These are phyloP conservation scores for Condylura cristata DNA, from an alignment of 2,113 vertebrate species.

Conservation along the genomic window DNA sequence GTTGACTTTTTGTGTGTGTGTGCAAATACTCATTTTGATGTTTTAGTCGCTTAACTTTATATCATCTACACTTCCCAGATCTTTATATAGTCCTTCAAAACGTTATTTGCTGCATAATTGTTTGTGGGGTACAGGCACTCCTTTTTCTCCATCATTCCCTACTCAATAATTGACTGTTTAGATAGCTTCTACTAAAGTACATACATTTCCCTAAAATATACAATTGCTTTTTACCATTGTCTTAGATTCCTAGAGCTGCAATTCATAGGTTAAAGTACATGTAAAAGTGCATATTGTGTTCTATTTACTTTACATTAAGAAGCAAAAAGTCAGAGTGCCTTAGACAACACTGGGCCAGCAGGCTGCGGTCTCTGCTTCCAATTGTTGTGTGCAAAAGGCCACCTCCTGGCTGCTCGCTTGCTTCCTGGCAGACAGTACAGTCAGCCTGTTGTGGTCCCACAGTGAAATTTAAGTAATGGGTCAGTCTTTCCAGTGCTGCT, in stretches of 20 bases:
- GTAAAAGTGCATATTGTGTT: neutral
- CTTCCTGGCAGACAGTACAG: conserved; percentile 63
- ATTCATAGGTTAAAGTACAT: conserved; percentile 39
- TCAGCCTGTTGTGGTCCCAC: conserved; percentile 69
- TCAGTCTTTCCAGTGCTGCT: conserved; percentile 70
- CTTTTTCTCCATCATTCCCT: neutral
- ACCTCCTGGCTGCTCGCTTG: neutral
- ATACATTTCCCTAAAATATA: conserved; percentile 6
- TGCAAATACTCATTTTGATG: neutral
- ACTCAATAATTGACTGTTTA: conserved; percentile 5
- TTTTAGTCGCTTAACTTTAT: neutral
- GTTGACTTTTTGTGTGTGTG: neutral
- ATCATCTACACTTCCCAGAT: neutral
- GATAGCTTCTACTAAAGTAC: neutral
- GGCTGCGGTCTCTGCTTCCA: neutral
- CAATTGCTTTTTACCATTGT: neutral
- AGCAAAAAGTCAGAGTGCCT: neutral
- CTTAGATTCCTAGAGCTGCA: conserved; percentile 8
- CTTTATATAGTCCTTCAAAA: neutral
- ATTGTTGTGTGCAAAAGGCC: neutral
- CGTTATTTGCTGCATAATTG: neutral
- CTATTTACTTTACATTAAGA: neutral
- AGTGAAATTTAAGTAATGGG: conserved; percentile 80
- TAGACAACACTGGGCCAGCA: neutral
- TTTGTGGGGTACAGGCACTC: neutral